Conservation (phyloP, 1,140 invertebrate species). For the Zaprionus africanus region DNA sequence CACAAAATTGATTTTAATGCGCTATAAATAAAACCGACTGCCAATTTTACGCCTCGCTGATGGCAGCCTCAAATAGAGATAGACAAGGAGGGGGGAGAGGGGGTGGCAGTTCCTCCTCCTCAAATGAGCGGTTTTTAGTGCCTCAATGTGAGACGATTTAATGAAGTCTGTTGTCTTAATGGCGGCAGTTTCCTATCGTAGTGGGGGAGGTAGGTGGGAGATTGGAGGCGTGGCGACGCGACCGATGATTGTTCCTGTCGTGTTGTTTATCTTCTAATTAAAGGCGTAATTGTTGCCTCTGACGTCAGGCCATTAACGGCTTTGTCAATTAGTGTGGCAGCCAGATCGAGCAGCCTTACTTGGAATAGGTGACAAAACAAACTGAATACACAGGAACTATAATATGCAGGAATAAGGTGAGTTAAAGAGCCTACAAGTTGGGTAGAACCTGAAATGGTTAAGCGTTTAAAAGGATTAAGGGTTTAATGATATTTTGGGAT, state of each 20-base stretch:
- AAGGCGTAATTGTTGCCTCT: conserved; percentile 69
- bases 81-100: no score
- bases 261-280: conserved; percentile 68
- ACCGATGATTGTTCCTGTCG: conserved; percentile 35
- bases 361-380: conserved; percentile 9
- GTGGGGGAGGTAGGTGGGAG: not conserved
- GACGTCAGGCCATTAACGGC: conserved; percentile 63
- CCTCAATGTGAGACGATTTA: conserved; percentile 53
- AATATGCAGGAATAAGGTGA: not conserved
- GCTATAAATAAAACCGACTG: conserved; percentile 73
- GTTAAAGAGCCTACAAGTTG: not conserved
- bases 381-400: conserved; percentile 10
- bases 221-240: not conserved
- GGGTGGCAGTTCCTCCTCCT: not conserved
- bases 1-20: conserved; percentile 74
- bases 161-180: conserved; percentile 70
- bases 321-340: conserved; percentile 30
- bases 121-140: conserved; percentile 47
- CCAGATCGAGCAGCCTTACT: not conserved
- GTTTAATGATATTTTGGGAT: not conserved
- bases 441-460: not conserved
- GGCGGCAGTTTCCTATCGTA: not conserved
- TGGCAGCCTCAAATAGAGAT: conserved; percentile 1
- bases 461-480: not conserved
- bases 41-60: conserved; percentile 63